Evolutionary conservation across 35 echinoderm and acorn worm species (phyloP), one percentile per base, ranked within the genome.

Genomic region (Anneissia japonica): DNA sequence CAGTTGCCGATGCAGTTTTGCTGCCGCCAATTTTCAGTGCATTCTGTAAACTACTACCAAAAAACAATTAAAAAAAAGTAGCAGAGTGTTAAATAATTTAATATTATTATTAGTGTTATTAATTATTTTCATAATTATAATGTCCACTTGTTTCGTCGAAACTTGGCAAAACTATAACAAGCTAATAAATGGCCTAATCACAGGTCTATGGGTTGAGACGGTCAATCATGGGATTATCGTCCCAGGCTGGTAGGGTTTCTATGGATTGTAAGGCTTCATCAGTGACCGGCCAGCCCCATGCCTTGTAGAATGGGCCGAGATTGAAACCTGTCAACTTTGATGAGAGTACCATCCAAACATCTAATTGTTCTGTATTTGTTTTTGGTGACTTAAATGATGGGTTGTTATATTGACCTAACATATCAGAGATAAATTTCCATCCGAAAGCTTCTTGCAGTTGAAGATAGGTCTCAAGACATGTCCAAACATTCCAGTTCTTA

Each of bases 211-310:
- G n/a, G n/a, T n/a, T n/a, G n/a, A n/a, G n/a, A n/a, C 51, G 51
- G 13, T 64, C 31, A 16, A 38, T 10, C 76, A 78, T 78, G 0
- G 76, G 76, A 78, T 78, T 78, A 4, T 78, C 33, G 2, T 35
- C 76, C 76, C 76, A 78, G 33, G 4, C 0, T 5, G 76, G 76
- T 38, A 78, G 36, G 32, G 6, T 10, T 78, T 38, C 31, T 3
- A 78, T 38, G 2, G 32, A 35, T 26, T 78, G 3, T 32, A 78
- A 23, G 10, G 76, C 76, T 13, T 78, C 76, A 6, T 78, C 32
- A 32, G 32, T 78, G 12, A 78, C 76, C 30, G 76, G 76, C 76
- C 76, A 78, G n/a, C 76, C 76, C 76, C 76, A 78, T 32, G 76
- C 76, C 30, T 35, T 38, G 31, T 78, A 78, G 36, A 78, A 78